Evolutionary conservation across 2,888 invertebrate species (phyloP).

Genomic region (Rugalucina vietnamica): DNA sequence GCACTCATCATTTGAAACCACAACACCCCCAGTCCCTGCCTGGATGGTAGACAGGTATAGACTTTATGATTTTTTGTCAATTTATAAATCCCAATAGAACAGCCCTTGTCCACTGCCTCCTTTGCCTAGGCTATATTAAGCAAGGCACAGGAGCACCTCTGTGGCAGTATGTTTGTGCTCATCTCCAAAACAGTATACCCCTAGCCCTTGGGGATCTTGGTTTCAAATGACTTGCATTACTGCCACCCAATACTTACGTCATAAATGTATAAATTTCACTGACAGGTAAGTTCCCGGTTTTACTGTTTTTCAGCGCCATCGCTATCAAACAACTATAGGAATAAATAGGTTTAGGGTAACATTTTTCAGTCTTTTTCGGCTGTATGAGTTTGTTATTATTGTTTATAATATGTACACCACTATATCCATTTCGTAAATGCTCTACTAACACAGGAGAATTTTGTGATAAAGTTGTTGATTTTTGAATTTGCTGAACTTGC

Average conservation of each 20-base stretch:
- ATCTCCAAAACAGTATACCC: no score
- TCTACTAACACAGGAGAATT: constrained; percentile 75
- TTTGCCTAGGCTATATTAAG: no score
- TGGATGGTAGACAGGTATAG: no score
- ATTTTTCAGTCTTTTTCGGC: constrained; percentile 67
- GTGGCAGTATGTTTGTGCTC: no score
- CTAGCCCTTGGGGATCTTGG: no score
- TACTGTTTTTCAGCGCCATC: constrained; percentile 98
- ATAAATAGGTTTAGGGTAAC: constrained; percentile 97
- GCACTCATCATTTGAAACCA: no score
- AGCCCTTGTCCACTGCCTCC: no score
- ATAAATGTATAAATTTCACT: constrained; percentile 99
- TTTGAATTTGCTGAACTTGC: constrained; percentile 46
- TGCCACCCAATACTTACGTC: constrained; percentile 94
- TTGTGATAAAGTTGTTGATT: constrained; percentile 64
- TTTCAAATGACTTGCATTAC: no score
- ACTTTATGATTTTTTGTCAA: no score
- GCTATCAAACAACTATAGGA: constrained; percentile 99
- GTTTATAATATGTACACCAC: constrained; percentile 35
- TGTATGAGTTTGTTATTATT: constrained; percentile 56
- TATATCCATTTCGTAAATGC: constrained; percentile 66
- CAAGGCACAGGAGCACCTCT: no score
- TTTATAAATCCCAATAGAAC: no score
- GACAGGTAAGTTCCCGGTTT: constrained; percentile 96
- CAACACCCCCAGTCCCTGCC: no score